Evolutionary conservation across 1,140 invertebrate genomes (phyloP).

Genomic region (Panagrolaimus sp.): DNA sequence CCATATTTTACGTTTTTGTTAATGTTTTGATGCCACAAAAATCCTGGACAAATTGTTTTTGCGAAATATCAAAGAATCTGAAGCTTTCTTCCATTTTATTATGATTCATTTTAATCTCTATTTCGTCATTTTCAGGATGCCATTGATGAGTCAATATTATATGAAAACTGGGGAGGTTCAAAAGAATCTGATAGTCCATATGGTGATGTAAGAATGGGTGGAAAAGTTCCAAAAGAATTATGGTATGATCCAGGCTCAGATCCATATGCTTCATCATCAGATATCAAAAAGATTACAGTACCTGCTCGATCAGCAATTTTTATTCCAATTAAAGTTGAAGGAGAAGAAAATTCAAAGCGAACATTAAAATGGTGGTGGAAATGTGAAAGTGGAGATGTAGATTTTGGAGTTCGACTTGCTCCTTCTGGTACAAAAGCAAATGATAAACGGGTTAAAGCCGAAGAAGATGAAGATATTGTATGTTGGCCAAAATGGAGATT

Average conservation of each 20-base stretch:
- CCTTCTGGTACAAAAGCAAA: constrained; percentile 20
- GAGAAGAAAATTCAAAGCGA: constrained; percentile 21
- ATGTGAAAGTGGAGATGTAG: constrained; percentile 38
- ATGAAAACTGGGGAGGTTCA: constrained; percentile 46
- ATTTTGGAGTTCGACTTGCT: constrained; percentile 32
- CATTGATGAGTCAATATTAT: constrained; percentile 43
- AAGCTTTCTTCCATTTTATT: too few species aligned
- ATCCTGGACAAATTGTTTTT: too few species aligned
- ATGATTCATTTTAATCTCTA: background rate
- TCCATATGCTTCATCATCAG: constrained; percentile 22
- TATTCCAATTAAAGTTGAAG: constrained; percentile 38
- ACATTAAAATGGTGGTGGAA: constrained; percentile 45
- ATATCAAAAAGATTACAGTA: constrained; percentile 35
- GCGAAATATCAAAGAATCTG: too few species aligned
- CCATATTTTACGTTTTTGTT: too few species aligned
- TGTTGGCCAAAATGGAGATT: constrained; percentile 47
- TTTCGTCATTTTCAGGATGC: constrained; percentile 30
- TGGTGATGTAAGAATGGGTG: constrained; percentile 49
- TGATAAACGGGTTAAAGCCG: constrained; percentile 17
- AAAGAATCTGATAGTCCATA: constrained; percentile 30
- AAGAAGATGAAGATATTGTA: constrained; percentile 32
- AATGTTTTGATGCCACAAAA: too few species aligned
- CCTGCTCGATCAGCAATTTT: constrained; percentile 30
- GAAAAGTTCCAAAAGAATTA: constrained; percentile 33
- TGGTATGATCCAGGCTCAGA: constrained; percentile 24